phyloP scores from a whole-genome alignment of 1,140 invertebrate species.

The Hormaphis cornu region DNA sequence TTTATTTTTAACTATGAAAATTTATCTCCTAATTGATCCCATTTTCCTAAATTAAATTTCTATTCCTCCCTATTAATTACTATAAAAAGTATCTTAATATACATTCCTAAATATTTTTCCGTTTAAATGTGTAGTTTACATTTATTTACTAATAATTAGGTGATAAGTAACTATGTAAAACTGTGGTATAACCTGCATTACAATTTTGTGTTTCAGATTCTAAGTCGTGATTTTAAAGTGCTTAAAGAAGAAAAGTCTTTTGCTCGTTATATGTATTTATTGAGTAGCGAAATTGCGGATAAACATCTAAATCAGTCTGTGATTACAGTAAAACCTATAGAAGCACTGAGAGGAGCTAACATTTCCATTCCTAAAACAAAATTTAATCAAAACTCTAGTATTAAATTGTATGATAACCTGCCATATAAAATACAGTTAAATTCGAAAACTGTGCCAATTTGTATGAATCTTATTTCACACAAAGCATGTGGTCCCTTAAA shows the following conservation, averaged over 20 bases:
- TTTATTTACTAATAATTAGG: too few species aligned
- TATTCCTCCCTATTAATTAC: too few species aligned
- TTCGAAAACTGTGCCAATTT: slow-evolving; percentile 20
- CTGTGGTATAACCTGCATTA: too few species aligned
- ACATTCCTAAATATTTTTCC: too few species aligned
- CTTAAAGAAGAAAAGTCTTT: slow-evolving; percentile 28
- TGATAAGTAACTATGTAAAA: too few species aligned
- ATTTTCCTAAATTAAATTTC: too few species aligned
- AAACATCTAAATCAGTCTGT: slow-evolving; percentile 15
- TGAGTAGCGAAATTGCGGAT: slow-evolving; percentile 20
- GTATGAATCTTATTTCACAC: slow-evolving; percentile 15
- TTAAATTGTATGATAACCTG: slow-evolving; percentile 4
- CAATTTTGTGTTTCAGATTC: not conserved
- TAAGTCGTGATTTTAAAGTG: slow-evolving; percentile 15
- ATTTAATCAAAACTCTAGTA: slow-evolving; percentile 11
- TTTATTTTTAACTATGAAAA: too few species aligned
- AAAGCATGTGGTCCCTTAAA: slow-evolving; percentile 13
- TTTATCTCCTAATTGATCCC: too few species aligned
- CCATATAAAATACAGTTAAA: slow-evolving; percentile 23
- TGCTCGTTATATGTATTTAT: slow-evolving; percentile 27
- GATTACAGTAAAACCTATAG: slow-evolving; percentile 12
- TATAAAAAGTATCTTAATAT: too few species aligned
- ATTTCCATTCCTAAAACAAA: slow-evolving; percentile 23
- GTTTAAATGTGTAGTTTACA: too few species aligned
- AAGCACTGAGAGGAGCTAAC: slow-evolving; percentile 25